Evolutionary conservation across 1,140 invertebrate species (phyloP).

Genomic region (Akabosia matsudoensis): DNA sequence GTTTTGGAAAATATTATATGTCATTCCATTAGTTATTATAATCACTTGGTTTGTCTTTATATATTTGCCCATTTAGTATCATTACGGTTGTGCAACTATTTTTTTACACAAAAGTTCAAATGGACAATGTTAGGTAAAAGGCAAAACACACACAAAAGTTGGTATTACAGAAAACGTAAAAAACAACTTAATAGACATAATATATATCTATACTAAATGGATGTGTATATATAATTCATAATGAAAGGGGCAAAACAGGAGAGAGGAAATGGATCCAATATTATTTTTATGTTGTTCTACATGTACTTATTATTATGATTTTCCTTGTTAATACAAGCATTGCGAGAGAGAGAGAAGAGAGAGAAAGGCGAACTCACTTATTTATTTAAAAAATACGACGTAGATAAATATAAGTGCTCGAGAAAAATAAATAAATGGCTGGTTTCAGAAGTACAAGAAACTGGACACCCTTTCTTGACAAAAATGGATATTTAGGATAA

Average conservation of each 20-base stretch:
- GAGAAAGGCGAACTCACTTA: not conserved
- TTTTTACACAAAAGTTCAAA: too few relatives aligned
- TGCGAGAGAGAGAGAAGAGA: not conserved
- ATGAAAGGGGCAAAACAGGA: not conserved
- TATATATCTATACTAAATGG: not conserved
- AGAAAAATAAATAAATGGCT: not conserved
- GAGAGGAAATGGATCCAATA: constrained; percentile 8
- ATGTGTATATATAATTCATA: not conserved
- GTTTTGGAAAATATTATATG: not conserved
- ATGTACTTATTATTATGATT: not conserved
- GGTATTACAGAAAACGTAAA: too few relatives aligned
- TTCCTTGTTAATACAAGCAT: not conserved
- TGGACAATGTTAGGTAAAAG: not conserved
- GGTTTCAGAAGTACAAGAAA: not conserved
- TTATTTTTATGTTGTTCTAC: constrained; percentile 9
- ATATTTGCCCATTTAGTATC: too few relatives aligned
- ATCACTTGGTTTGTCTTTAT: not conserved
- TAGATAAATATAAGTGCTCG: not conserved
- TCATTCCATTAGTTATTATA: not conserved
- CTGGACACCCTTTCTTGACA: not conserved
- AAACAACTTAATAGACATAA: not conserved
- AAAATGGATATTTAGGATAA: too few relatives aligned
- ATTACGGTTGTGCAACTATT: too few relatives aligned
- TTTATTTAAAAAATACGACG: not conserved
- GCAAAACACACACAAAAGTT: not conserved